A percentile compares a stretch with the other conserved stretches of the same genome.
phyloP scores from a whole-genome alignment of 1,140 invertebrate species.

The Chionoecetes opilio region DNA sequence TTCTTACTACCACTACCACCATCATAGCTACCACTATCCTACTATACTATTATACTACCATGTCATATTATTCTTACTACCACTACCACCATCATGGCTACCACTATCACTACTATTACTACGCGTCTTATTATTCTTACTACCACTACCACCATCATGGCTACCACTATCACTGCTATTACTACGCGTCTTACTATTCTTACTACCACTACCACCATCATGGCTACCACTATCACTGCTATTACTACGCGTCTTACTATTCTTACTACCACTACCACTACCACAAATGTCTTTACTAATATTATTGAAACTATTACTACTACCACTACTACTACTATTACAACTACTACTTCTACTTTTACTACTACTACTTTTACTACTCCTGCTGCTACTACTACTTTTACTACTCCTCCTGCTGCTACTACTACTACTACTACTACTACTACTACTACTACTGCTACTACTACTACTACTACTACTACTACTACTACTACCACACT shows the following conservation, averaged over 20 bases:
- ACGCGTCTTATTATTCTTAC: not conserved
- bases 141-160: not conserved
- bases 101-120: not conserved
- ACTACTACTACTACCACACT: conserved; percentile 14
- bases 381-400: conserved; percentile 12
- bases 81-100: not conserved
- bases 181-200: not conserved
- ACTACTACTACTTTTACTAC: not conserved
- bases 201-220: not conserved
- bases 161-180: not conserved
- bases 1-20: too few relatives aligned
- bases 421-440: not conserved
- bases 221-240: not conserved
- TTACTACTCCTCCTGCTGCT: not conserved
- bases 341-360: not conserved
- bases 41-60: not conserved
- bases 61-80: not conserved
- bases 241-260: too few relatives aligned
- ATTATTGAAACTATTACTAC: too few relatives aligned
- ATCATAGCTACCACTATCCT: too few relatives aligned
- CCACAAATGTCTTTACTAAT: too few relatives aligned
- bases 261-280: too few relatives aligned
- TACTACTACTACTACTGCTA: conserved; percentile 8
- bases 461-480: conserved; percentile 20
- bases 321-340: too few relatives aligned